A percentile compares a stretch with the other conserved stretches of the same genome.
These are phyloP conservation scores for Lepidocyrtoides sp. DNA, from an alignment of 2,888 invertebrate genomes.

Conservation along the genomic window DNA sequence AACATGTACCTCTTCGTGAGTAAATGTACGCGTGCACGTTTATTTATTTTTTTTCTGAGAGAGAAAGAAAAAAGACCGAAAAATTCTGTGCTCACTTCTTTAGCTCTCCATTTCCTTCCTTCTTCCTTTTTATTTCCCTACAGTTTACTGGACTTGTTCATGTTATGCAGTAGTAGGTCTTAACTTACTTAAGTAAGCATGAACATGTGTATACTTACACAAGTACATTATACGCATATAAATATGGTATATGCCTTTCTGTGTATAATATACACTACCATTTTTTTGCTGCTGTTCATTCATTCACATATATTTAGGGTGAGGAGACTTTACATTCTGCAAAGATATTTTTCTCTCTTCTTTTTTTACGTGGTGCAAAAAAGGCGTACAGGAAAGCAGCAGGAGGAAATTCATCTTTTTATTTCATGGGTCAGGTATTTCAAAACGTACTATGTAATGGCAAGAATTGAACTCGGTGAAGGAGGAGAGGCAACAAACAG, in stretches of 20 bases:
- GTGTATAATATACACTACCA: background rate
- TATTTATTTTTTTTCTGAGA: conserved; percentile 37
- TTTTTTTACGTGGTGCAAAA: conserved; percentile 55
- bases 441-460: conserved; percentile 52
- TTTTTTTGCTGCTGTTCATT: background rate
- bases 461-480: conserved; percentile 1
- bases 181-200: background rate
- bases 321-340: conserved; percentile 36
- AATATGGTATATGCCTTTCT: background rate
- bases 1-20: conserved; percentile 38
- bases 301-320: conserved; percentile 43
- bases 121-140: conserved; percentile 19
- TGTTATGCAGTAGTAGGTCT: background rate
- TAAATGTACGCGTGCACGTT: conserved; percentile 60
- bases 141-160: background rate
- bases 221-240: too few relatives aligned
- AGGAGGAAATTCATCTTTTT: conserved; percentile 75
- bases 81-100: conserved; percentile 58
- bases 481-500: conserved; percentile 49
- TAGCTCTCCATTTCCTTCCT: conserved; percentile 34
- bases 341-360: conserved; percentile 7
- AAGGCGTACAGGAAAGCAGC: conserved; percentile 43
- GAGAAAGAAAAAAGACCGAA: conserved; percentile 35
- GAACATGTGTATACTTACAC: too few relatives aligned
- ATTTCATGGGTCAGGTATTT: conserved; percentile 77